Evolutionary conservation across 35 echinoderm and acorn worm species (phyloP).

Genomic region (Lytechinus variegatus): DNA sequence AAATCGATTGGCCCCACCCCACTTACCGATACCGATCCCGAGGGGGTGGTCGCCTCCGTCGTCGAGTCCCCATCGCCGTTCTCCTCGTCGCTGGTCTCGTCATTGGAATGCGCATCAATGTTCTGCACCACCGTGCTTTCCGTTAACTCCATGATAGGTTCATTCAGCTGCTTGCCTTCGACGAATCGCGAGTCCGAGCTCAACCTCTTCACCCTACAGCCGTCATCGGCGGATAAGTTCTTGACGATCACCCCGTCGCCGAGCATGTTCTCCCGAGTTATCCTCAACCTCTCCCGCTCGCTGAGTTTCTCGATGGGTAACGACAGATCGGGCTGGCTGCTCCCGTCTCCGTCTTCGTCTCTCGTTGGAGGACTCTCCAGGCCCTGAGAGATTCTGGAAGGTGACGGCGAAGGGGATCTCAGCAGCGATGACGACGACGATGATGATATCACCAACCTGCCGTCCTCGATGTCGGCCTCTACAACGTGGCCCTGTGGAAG

Average conservation of each 20-base stretch:
- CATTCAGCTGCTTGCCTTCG: not conserved
- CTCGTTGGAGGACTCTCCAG: conserved; percentile 29
- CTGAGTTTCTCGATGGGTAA: conserved; percentile 13
- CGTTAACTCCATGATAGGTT: not conserved
- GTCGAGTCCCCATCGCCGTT: conserved; percentile 6
- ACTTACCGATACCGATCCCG: conserved; percentile 46
- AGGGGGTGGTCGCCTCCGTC: conserved; percentile 1
- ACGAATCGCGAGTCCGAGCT: not conserved
- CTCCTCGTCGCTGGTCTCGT: conserved; percentile 9
- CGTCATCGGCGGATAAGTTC: conserved; percentile 35
- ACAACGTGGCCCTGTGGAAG: not conserved
- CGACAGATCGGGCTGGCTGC: conserved; percentile 51
- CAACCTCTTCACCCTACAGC: not conserved
- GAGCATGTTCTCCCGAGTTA: not conserved
- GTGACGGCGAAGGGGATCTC: conserved; percentile 11
- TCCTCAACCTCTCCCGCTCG: not conserved
- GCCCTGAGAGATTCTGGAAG: conserved; percentile 4
- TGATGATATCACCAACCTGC: not conserved
- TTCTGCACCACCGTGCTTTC: conserved; percentile 18
- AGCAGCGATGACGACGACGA: conserved; percentile 20
- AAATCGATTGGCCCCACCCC: conserved; percentile 36
- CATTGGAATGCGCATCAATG: not conserved
- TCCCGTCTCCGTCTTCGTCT: conserved; percentile 46
- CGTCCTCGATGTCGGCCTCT: conserved; percentile 16
- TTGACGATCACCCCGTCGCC: not conserved